Evolutionary conservation across 2,797 vertebrate genomes (phyloP), one percentile per base, ranked within the genome.

Genomic region (Silurus aristotelis): DNA sequence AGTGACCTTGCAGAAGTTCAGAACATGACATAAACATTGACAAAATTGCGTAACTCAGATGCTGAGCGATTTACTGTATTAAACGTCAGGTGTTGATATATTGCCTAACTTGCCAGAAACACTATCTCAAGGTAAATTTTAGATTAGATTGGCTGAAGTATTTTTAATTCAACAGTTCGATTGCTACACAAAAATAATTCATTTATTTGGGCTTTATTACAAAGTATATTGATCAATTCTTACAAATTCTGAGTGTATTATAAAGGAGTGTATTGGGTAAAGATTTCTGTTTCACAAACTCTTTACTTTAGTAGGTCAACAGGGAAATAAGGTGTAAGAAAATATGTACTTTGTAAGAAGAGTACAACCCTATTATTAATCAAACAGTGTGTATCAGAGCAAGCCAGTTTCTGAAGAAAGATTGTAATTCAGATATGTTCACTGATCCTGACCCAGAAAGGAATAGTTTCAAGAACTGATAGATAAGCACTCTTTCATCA

Each of bases 11-110:
- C 88, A 92, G 84, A 55, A 60, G 81, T 84, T 76, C 63, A 66
- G 83, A 56, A 78, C 86, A 81, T 76, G 83, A 48, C 68, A 46
- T 91, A 91, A 93, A 93, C 92, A 93, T 94, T 92, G 92, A 89
- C 90, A 89, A 79, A 85, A 86, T 93, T 92, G 87, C 89, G 88
- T 91, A 92, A n/a, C n/a, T 71, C 20, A 78, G 84, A 79, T 76
- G 63, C 68, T 84, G 66, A 85, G 76, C 83, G 80, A 43, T 12
- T 8, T 55, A 75, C 6, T 6, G 27, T 79, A 38, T 4, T 7
- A 10, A 64, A 64, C 5, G 2, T 3, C n/a, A 6, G 25, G 38
- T 80, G 46, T 67, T 80, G 52, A 27, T 5, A 52, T 27, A 19
- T 19, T 25, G 31, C 56, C 19, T 63, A 15, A 6, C n/a, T 63